These are phyloP conservation scores for Siphonodentalium dalli DNA, from an alignment of 2,888 invertebrate species.

Conservation along the genomic window DNA sequence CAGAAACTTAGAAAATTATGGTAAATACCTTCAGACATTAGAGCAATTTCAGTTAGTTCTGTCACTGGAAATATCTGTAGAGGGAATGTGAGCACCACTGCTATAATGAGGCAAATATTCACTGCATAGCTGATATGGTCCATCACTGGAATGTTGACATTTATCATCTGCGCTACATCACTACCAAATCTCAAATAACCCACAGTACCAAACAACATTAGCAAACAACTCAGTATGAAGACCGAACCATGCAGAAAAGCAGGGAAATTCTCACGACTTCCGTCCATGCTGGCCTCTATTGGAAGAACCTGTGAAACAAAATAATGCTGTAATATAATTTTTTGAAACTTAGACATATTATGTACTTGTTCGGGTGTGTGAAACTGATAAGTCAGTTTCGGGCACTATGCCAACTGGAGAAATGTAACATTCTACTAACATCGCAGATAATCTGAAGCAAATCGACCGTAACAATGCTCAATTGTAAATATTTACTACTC, in stretches of 20 bases:
- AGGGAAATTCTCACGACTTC: constrained; percentile 56
- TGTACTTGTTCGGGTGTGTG: no score
- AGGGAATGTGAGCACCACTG: constrained; percentile 59
- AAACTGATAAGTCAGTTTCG: no score
- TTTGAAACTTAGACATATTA: no score
- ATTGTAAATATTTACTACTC: no score
- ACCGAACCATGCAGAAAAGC: constrained; percentile 53
- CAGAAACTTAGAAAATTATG: not conserved
- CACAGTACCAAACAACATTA: constrained; percentile 51
- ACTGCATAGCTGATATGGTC: constrained; percentile 40
- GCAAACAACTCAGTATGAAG: constrained; percentile 38
- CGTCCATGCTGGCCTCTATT: constrained; percentile 63
- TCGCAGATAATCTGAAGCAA: no score
- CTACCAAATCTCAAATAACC: constrained; percentile 58
- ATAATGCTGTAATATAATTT: no score
- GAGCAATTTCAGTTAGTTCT: constrained; percentile 50
- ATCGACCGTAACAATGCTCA: no score
- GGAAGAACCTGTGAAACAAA: constrained; percentile 53
- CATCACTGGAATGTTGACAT: constrained; percentile 45
- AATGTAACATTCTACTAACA: no score
- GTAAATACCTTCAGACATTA: constrained; percentile 46
- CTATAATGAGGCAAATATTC: constrained; percentile 54
- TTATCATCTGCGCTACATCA: constrained; percentile 55
- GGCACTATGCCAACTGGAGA: no score
- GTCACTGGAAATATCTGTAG: constrained; percentile 60